Base-by-base conservation (phyloP, 2,113 vertebrate genomes). In the Neolamprologus sp. region DNA sequence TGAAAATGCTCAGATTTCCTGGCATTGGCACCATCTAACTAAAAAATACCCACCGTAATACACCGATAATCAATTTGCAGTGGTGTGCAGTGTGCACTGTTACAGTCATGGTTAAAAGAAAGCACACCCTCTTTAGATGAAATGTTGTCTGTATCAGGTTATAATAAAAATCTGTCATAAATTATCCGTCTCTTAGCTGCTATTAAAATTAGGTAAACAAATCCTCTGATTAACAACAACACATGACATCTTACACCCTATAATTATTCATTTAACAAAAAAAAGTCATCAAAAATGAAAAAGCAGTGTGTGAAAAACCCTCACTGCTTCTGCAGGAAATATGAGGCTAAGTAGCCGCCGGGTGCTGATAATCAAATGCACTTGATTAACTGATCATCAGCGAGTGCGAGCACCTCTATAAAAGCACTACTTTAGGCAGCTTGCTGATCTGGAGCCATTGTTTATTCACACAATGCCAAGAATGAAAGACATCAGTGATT, bases 21-120 rank as follows among this genome's bases (percentile, higher is more conserved):
- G 80, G 79, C 28, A 55, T 5, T 7, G n/a, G 84, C 79, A 23
- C 54, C 9, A 71, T 90, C 84, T 12, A n/a, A 71, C 88, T 90
- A 71, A 94, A 91, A 91, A 88, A 93, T 95, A 94, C 88, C 95
- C 94, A 95, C 94, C 58, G 90, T 89, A 95, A 96, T 93, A n/a
- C 85, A 85, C 47, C 63, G 81, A 80, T 91, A 89, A 90, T 93
- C 81, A 85, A 91, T 90, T 91, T 84, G 83, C 45, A 63, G 84
- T 82, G 33, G 37, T 82, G 80, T 33, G 7, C 80, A 21, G 87
- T 75, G 89, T 81, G 63, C 40, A 37, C 60, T 13, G 60, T 37
- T 65, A 71, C n/a, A 42, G 2, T 42, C 37, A 16, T 2, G 3
- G 65, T 9, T 42, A 9, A 71, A 42, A 42, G 65, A 42, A 71